phyloP scores from a whole-genome alignment of 1,140 invertebrate species.

The Pomacea maculata region DNA sequence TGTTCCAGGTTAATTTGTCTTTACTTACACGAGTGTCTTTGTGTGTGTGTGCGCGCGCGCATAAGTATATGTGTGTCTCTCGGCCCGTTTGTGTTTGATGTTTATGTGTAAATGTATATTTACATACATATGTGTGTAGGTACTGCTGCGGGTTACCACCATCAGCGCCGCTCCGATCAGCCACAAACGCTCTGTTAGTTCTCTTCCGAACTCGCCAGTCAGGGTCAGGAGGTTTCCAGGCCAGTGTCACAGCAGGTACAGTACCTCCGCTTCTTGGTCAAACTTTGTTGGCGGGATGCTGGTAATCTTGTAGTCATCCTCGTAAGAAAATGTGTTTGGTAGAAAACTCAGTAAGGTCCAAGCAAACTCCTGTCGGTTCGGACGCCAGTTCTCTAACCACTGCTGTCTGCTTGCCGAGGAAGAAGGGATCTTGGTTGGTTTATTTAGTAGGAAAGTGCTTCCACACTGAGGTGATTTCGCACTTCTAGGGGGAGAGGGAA shows the following conservation, averaged over 20 bases:
- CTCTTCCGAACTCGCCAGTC: conserved; percentile 19
- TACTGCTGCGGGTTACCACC: conserved; percentile 32
- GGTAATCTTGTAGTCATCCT: no score
- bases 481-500: no score
- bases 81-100: background rate
- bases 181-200: conserved; percentile 26
- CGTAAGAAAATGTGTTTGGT: no score
- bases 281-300: background rate
- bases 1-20: background rate
- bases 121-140: conserved; percentile 16
- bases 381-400: no score
- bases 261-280: no score
- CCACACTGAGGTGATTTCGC: no score
- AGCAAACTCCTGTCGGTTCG: no score
- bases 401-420: no score
- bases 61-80: conserved; percentile 5
- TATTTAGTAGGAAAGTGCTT: no score
- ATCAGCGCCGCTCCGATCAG: conserved; percentile 5
- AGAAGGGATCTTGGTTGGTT: no score
- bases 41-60: background rate
- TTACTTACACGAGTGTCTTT: background rate
- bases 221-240: conserved; percentile 26
- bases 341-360: no score
- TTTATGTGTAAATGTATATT: conserved; percentile 3
- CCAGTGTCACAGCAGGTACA: conserved; percentile 24